Base-by-base conservation (phyloP, 2,797 vertebrate species). In the Scleropages formosus region DNA sequence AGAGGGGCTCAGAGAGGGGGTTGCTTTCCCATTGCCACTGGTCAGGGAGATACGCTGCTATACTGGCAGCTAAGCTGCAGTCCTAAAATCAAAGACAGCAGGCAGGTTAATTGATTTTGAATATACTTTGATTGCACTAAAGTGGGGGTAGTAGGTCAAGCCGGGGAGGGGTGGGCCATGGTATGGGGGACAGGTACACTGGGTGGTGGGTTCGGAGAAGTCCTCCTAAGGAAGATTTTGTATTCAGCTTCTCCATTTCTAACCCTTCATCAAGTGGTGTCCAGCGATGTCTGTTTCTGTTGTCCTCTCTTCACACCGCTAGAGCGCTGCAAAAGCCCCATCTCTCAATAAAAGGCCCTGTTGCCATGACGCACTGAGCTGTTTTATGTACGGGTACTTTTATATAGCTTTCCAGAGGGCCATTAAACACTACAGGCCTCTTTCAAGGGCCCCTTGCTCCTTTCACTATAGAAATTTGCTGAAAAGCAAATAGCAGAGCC, bases 61-160 rank as follows among this genome's bases (percentile, higher is more conserved):
- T 22, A 72, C 59, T 51, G 24, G n/a, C 39, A 59, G 51, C 74
- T 80, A 39, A 75, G 47, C 59, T 64, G 68, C 72, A 53, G 15
- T 8, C 77, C 70, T 76, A 73, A 82, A 81, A 81, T 76, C 84
- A 22, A 76, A 39, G 59, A n/a, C 8, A 51, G 13, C 68, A 56
- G 51, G 64, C 66, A 79, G 69, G 72, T 79, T 72, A 65, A 72
- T 49, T 60, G 49, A 31, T 39, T 39, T 6, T 39, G 39, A 39
- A 39, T 39, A 13, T n/a, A 60, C 53, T 53, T 39, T 22, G 63
- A 62, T 60, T 11, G 31, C n/a, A 16, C 27, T n/a, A 27, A 79
- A 81, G 78, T 75, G 78, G 65, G 66, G 24, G n/a, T 16, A 69
- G 26, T 10, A 26, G 62, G 27, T 3, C 47, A 27, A 53, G 47